Evolutionary conservation across 2,797 vertebrate genomes (phyloP).

Genomic region (Thripadectes ignobilis): DNA sequence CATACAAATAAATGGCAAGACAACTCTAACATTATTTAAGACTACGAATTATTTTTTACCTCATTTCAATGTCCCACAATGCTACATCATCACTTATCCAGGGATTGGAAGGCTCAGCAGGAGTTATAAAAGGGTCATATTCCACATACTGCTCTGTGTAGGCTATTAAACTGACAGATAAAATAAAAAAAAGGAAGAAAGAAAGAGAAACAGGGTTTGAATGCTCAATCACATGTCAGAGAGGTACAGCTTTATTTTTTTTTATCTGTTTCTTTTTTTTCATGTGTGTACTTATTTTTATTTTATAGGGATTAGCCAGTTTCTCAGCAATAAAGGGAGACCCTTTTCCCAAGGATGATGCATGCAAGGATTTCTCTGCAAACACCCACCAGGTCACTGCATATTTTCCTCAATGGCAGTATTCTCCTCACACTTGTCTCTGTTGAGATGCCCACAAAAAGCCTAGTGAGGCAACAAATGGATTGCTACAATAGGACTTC

Average conservation of each 20-base stretch:
- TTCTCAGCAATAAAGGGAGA: neutral
- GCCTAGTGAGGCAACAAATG: neutral
- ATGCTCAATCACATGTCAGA: neutral
- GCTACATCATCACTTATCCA: constrained; percentile 90
- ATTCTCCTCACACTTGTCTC: neutral
- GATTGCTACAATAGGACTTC: neutral
- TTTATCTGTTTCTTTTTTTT: neutral
- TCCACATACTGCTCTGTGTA: constrained; percentile 94
- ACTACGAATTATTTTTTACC: constrained; percentile 74
- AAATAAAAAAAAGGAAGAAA: neutral
- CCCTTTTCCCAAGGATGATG: neutral
- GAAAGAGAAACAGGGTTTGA: neutral
- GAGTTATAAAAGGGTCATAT: constrained; percentile 89
- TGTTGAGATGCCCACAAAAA: neutral
- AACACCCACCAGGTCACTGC: neutral
- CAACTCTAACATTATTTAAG: neutral
- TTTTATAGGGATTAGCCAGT: neutral
- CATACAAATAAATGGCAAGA: neutral
- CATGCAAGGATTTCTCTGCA: neutral
- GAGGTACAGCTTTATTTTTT: neutral
- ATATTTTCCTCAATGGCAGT: neutral
- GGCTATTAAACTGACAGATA: constrained; percentile 83
- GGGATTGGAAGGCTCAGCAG: constrained; percentile 90
- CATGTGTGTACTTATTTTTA: neutral
- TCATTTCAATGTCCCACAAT: constrained; percentile 92